Conservation (phyloP, 2,888 invertebrate species). For the Oscheius myriophilus region DNA sequence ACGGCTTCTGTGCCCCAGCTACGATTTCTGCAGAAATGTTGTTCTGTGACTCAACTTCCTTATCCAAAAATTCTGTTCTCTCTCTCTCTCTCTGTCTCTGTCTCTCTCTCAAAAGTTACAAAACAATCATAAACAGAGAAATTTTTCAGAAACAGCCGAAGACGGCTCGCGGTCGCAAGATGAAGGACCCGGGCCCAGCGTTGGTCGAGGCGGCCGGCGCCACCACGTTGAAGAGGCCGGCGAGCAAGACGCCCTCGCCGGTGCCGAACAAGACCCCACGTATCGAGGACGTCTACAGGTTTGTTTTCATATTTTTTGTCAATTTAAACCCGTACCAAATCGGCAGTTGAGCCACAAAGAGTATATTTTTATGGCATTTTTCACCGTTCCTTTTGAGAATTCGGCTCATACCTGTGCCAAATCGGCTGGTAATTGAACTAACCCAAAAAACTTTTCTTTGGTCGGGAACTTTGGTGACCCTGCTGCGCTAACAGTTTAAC, state of each 20-base stretch:
- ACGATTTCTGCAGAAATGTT: too few species aligned
- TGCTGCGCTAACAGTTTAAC: too few species aligned
- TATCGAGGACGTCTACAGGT: conserved; percentile 24
- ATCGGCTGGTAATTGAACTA: too few species aligned
- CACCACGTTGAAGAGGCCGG: conserved; percentile 16
- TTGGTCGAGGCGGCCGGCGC: conserved; percentile 7
- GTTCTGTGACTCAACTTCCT: too few species aligned
- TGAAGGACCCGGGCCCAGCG: conserved; percentile 22
- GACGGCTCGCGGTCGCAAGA: conserved; percentile 25
- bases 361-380: not conserved
- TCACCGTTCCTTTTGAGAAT: not conserved
- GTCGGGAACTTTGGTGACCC: too few species aligned
- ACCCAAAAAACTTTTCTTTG: too few species aligned
- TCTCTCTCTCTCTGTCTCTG: not conserved
- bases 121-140: not conserved
- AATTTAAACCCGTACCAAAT: not conserved
- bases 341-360: not conserved
- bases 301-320: not conserved
- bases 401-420: too few species aligned
- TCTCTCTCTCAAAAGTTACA: not conserved
- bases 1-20: too few species aligned
- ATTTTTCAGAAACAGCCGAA: conserved; percentile 23
- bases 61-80: too few species aligned
- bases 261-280: conserved; percentile 13
- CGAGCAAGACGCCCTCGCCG: conserved; percentile 23